Evolutionary conservation across 1,140 invertebrate species (phyloP).

Genomic region (Glossosoma conforme): DNA sequence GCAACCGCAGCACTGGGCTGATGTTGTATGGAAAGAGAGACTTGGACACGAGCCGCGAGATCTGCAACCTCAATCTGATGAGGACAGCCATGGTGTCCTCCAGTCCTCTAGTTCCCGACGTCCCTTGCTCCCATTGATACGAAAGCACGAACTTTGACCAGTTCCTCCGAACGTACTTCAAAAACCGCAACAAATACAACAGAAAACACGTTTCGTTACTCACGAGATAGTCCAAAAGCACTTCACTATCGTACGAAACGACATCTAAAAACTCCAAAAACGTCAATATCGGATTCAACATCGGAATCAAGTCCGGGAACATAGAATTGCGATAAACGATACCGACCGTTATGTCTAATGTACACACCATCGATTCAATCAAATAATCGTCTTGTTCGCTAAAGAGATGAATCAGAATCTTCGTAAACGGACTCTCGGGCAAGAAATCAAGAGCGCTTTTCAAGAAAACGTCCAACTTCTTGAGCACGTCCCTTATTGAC

Average conservation of each 20-base stretch:
- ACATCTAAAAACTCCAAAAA: constrained; percentile 80
- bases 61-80: constrained; percentile 71
- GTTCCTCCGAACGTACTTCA: constrained; percentile 80
- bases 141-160: constrained; percentile 77
- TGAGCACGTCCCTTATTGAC: constrained; percentile 75
- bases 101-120: constrained; percentile 56
- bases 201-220: constrained; percentile 90
- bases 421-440: constrained; percentile 79
- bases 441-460: constrained; percentile 78
- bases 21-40: constrained; percentile 87
- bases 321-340: constrained; percentile 75
- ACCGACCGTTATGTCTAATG: constrained; percentile 78
- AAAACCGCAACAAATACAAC: constrained; percentile 76
- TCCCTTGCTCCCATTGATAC: constrained; percentile 56
- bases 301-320: constrained; percentile 68
- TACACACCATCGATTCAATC: constrained; percentile 90
- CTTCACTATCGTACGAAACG: constrained; percentile 75
- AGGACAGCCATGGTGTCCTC: constrained; percentile 81
- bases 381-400: constrained; percentile 87
- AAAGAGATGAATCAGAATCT: constrained; percentile 83
- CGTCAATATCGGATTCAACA: constrained; percentile 76
- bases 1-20: constrained; percentile 74
- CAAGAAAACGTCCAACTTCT: constrained; percentile 76
- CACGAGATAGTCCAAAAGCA: constrained; percentile 80
- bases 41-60: constrained; percentile 75